Conservation (phyloP, 2,888 invertebrate species). For the Drosophila vallismaia region DNA sequence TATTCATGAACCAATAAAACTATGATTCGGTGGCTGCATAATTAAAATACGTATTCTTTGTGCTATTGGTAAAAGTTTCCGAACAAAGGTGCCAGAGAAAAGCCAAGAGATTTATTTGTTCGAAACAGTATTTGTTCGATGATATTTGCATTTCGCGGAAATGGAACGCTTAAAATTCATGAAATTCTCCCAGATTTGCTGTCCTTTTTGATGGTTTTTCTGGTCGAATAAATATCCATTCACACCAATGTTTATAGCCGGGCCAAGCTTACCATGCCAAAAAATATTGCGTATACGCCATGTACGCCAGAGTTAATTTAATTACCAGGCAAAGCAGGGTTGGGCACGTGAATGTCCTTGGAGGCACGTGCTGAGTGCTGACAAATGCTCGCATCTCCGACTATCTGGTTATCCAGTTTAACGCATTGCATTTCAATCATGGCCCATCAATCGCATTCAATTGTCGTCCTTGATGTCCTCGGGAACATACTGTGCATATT, state of each 20-base stretch:
- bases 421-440: constrained; percentile 17
- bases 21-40: constrained; percentile 40
- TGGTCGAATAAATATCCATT: background rate
- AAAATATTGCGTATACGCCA: constrained; percentile 51
- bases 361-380: constrained; percentile 39
- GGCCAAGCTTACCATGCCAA: constrained; percentile 31
- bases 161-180: constrained; percentile 37
- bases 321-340: constrained; percentile 29
- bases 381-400: background rate
- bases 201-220: background rate
- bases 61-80: constrained; percentile 23
- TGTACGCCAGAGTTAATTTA: constrained; percentile 34
- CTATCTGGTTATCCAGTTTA: background rate
- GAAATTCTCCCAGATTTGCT: constrained; percentile 13
- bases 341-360: constrained; percentile 49
- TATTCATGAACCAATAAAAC: background rate
- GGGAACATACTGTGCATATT: constrained; percentile 53
- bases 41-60: constrained; percentile 51
- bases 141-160: constrained; percentile 12
- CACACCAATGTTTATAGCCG: constrained; percentile 25
- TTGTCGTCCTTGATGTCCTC: constrained; percentile 36
- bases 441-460: constrained; percentile 32
- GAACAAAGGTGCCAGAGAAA: constrained; percentile 61
- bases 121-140: constrained; percentile 3
- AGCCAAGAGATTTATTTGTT: constrained; percentile 31